Base-by-base conservation (phyloP, 2,888 invertebrate species). In the Panopea generosa region DNA sequence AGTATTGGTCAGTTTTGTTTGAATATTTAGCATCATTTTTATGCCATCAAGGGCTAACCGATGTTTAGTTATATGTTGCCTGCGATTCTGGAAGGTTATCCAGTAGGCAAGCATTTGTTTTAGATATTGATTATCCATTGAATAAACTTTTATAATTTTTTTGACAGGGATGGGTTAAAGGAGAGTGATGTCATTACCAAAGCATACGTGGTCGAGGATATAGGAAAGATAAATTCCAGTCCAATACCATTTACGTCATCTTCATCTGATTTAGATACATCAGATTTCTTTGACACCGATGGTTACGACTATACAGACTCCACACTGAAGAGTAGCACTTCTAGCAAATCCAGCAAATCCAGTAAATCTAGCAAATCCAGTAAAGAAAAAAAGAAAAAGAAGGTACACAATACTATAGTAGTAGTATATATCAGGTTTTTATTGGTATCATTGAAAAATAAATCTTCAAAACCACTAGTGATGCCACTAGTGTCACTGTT, bases 131-230 rank as follows among this genome's bases (percentile, higher is more conserved):
- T n/a, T n/a, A n/a, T n/a, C n/a, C n/a, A n/a, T n/a, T n/a, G n/a
- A n/a, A n/a, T n/a, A n/a, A n/a, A n/a, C n/a, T n/a, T n/a, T n/a
- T n/a, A n/a, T n/a, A n/a, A n/a, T n/a, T n/a, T n/a, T n/a, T n/a
- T n/a, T n/a, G n/a, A 26, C 73, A 92, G 92, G 75, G 92, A 92
- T 89, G 91, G 92, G 11, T 62, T 91, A 16, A 86, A 86, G 49
- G 91, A 91, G 75, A 93, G 93, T 87, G 90, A 90, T 68, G 90
- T 92, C 1, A 90, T 92, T 9, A 90, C 92, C 14, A 92, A 90
- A 80, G 89, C 91, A 38, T 92, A 92, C 67, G 74, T 80, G 18
- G 93, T 93, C 18, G 89, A 91, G 24, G 90, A 91, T 45, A 60
- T 85, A 4, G 87, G 85, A 29, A 77, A 68, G 70, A 83, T 79